Conservation (phyloP, 1,140 invertebrate species). For the Papilio polytes region DNA sequence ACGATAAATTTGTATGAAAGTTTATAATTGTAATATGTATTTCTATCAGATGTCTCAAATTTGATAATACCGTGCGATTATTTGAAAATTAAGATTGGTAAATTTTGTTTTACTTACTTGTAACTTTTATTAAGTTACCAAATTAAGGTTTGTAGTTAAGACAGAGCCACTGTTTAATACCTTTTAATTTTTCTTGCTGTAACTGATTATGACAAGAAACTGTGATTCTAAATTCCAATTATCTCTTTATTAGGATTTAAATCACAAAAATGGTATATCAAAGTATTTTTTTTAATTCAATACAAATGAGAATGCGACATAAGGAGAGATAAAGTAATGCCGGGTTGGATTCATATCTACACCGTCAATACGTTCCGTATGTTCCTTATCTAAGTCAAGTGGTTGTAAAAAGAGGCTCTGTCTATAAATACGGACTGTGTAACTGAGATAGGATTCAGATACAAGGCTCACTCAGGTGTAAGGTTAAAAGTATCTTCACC, state of each 20-base stretch:
- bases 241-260: no score
- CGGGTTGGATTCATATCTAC: constrained; percentile 1
- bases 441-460: constrained; percentile 13
- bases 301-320: neutral
- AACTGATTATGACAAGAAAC: no score
- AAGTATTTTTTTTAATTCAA: neutral
- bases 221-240: no score
- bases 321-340: neutral
- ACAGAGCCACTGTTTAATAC: no score
- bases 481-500: constrained; percentile 24
- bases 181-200: no score
- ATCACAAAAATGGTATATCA: neutral
- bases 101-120: no score
- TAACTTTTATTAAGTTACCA: no score
- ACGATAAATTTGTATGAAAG: neutral
- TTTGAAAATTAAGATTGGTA: neutral
- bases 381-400: constrained; percentile 30
- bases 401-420: constrained; percentile 33
- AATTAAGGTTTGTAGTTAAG: no score
- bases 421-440: constrained; percentile 27
- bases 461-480: constrained; percentile 31
- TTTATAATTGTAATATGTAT: neutral
- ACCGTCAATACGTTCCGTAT: constrained; percentile 11
- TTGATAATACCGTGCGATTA: neutral
- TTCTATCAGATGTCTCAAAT: neutral